Evolutionary conservation across 2,888 invertebrate species (phyloP), one percentile per base, ranked within the genome.

Genomic region (Caenorhabditis sulstoni): DNA sequence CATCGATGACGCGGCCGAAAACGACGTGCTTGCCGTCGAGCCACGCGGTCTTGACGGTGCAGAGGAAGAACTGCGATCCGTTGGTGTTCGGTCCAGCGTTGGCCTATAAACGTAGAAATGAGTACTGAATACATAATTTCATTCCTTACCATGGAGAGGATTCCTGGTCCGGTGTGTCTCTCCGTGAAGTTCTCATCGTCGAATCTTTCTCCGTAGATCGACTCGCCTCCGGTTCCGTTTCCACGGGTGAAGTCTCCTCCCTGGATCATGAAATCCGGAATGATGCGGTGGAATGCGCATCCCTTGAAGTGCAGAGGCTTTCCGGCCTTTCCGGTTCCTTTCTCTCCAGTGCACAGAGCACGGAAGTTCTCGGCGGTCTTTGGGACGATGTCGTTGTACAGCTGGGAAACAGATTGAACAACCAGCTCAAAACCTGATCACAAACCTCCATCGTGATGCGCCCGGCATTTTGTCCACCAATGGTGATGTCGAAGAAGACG

Each of bases 191-290:
- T 97, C 93, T 98, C 98, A 91, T 98, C 98, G 62, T 93, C 94
- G 92, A 98, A 98, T 92, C 90, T 93, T 93, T 82, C 85, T 65
- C 98, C 97, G 88, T 96, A 98, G 92, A 98, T 98, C 87, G 97
- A 97, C 92, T 96, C 96, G 87, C 97, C 97, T 62, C 93, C 93
- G 80, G 92, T 93, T 67, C 96, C 96, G 91, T 95, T 95, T 89
- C 93, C 94, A 91, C 95, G 94, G 90, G 96, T 96, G 91, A 97
- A 96, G 91, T 96, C 96, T 87, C 96, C 91, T 71, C 87, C 88
- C 93, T 96, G 96, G 92, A 96, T 95, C 96, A 97, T 97, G 93
- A 97, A 97, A 92, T 95, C 95, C 87, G 96, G 96, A 92, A 97
- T 97, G 90, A 97, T 95, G 89, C 97, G 94, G 92, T 97, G 96